A percentile compares a stretch with the other conserved stretches of the same genome.
phyloP scores from a whole-genome alignment of 2,797 vertebrate species.

The Eidolon dupreanum region DNA sequence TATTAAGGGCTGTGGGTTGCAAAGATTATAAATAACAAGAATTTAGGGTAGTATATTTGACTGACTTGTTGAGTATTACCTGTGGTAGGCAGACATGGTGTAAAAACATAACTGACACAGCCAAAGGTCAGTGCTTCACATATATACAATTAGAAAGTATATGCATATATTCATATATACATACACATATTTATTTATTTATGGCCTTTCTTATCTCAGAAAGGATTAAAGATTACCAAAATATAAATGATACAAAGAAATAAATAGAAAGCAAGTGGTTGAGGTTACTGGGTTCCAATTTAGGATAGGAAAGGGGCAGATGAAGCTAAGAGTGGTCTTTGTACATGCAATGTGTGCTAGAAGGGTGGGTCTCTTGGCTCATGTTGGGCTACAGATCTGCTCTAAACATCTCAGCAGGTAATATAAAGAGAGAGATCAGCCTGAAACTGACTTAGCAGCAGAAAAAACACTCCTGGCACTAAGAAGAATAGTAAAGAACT shows the following conservation, averaged over 20 bases:
- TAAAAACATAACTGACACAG: background rate
- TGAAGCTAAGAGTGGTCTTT: background rate
- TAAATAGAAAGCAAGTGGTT: background rate
- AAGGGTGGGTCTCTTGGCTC: background rate
- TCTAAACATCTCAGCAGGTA: background rate
- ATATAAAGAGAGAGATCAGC: background rate
- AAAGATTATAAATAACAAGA: background rate
- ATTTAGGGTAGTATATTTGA: background rate
- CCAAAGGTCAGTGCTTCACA: background rate
- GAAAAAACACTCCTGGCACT: background rate
- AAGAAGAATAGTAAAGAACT: background rate
- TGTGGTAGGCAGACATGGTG: background rate
- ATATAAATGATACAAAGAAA: background rate
- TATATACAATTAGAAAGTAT: background rate
- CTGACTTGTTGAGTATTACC: background rate
- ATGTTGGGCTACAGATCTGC: background rate
- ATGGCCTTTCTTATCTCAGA: background rate
- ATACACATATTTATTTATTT: background rate
- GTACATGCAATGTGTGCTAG: background rate
- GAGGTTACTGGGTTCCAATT: background rate
- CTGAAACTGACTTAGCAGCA: background rate
- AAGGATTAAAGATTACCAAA: constrained; percentile 10
- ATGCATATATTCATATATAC: background rate
- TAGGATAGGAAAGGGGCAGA: background rate
- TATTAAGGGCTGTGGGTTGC: background rate